Base-by-base conservation (phyloP, 2,888 invertebrate species). In the Desoria tigrina region DNA sequence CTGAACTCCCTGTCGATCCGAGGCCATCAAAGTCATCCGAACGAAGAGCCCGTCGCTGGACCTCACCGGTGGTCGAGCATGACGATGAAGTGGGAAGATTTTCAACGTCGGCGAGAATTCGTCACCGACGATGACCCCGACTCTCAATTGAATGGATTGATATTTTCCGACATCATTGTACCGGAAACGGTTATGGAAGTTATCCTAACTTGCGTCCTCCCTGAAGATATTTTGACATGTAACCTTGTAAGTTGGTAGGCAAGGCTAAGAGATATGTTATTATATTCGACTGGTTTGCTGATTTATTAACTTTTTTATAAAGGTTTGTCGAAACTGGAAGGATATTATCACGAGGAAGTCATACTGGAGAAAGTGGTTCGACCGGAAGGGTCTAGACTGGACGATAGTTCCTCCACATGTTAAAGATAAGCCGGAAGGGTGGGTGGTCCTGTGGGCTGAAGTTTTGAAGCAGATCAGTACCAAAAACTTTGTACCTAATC, bases 281-380 rank as follows among this genome's bases (percentile, higher is more conserved):
- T 18, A 6, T 24, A 26, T 55, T 55, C 26, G 9, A 26, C 3
- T 51, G n/a, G 16, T 62, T 42, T 61, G 42, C 18, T 51, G n/a
- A n/a, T n/a, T n/a, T n/a, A n/a, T n/a, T n/a, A n/a, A n/a, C n/a
- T n/a, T 37, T 49, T 26, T 21, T 42, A 18, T 39, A 16, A 50
- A 66, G 71, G 71, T 71, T 1, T 71, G 71, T 45, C 54, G 63
- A 54, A 55, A 42, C 3, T 71, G 71, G 71, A 68, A 67, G 42
- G 66, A 71, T 53, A 21, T 71, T 1, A 57, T 67, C 21, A 61
- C 63, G 1, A 55, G 66, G n/a, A 66, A 69, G 18, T 71, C 68
- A 14, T 71, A 68, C 39, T 71, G 71, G 71, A 71, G 61, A 27
- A 60, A 57, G 21, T 68, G 64, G 42, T 71, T 54, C 27, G 58